A percentile compares a stretch with the other conserved stretches of the same genome.
Evolutionary conservation across 2,888 invertebrate genomes (phyloP).

Genomic region (Oasisia sp.): DNA sequence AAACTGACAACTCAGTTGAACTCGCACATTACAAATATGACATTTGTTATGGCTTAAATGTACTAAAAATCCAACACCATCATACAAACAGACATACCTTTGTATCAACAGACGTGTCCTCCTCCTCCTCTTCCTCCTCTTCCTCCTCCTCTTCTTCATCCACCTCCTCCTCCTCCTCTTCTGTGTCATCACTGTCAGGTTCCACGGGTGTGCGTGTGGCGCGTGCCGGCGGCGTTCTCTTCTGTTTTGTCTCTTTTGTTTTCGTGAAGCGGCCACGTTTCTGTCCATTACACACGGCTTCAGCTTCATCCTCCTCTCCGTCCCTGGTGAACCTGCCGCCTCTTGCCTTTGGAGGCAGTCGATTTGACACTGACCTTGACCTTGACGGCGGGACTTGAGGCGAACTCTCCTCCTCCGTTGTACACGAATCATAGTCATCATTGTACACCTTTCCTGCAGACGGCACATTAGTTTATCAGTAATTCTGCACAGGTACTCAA

Average conservation of each 20-base stretch:
- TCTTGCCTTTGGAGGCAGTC: no score
- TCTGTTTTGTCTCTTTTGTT: background rate
- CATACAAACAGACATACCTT: constrained; percentile 13
- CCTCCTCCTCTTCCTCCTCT: constrained; percentile 33
- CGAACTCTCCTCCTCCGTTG: background rate
- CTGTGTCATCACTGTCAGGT: constrained; percentile 30
- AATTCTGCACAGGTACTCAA: background rate
- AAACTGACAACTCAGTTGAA: background rate
- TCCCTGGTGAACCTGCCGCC: no score
- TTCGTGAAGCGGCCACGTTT: background rate
- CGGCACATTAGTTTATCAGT: background rate
- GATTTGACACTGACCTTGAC: background rate
- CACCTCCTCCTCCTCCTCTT: constrained; percentile 35
- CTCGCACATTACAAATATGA: background rate
- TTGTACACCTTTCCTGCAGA: constrained; percentile 14
- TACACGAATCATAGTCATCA: constrained; percentile 26
- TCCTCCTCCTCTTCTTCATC: constrained; percentile 31
- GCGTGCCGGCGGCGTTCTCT: background rate
- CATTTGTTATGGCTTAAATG: background rate
- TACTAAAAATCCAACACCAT: background rate
- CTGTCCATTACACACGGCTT: no score
- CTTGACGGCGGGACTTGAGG: background rate
- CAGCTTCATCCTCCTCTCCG: no score
- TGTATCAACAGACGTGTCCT: constrained; percentile 29
- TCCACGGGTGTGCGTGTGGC: background rate